Evolutionary conservation across 2,888 invertebrate species (phyloP).

Genomic region (Escarpia spicata): DNA sequence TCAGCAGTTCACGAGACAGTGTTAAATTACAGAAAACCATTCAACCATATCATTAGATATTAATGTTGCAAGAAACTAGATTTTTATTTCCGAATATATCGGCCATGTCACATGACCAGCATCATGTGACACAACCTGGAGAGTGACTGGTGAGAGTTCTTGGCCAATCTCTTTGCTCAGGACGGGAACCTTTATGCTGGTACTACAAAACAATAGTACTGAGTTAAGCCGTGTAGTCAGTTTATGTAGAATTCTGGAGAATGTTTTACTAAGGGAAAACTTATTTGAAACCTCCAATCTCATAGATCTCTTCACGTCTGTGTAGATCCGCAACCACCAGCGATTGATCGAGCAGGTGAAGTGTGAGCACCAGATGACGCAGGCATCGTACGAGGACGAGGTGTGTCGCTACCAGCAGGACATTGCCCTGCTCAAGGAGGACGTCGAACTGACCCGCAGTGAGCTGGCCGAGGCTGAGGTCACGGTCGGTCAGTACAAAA

Average conservation of each 20-base stretch:
- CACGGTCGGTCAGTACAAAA: slow-evolving; percentile 47
- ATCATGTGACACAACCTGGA: no score
- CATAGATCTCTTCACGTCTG: not conserved
- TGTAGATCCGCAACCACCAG: slow-evolving; percentile 57
- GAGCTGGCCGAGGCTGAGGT: slow-evolving; percentile 53
- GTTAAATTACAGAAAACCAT: not conserved
- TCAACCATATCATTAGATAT: not conserved
- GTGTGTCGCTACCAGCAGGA: slow-evolving; percentile 55
- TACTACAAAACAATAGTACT: no score
- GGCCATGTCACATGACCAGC: no score
- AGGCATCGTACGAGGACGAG: slow-evolving; percentile 53
- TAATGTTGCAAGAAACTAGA: no score
- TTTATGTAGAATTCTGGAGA: no score
- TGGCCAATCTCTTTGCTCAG: no score
- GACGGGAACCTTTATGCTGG: no score
- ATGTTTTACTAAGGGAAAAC: no score
- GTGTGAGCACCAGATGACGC: slow-evolving; percentile 54
- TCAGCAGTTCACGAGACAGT: slow-evolving; percentile 36
- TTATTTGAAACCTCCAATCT: no score
- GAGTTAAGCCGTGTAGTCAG: no score
- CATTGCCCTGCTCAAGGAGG: slow-evolving; percentile 46
- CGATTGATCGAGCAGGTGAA: slow-evolving; percentile 57
- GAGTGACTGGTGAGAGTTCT: no score
- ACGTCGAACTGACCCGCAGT: slow-evolving; percentile 42
- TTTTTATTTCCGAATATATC: no score